A percentile compares a stretch with the other conserved stretches of the same genome.
Conservation (phyloP, 2,113 vertebrate species). For the Columba livia region DNA sequence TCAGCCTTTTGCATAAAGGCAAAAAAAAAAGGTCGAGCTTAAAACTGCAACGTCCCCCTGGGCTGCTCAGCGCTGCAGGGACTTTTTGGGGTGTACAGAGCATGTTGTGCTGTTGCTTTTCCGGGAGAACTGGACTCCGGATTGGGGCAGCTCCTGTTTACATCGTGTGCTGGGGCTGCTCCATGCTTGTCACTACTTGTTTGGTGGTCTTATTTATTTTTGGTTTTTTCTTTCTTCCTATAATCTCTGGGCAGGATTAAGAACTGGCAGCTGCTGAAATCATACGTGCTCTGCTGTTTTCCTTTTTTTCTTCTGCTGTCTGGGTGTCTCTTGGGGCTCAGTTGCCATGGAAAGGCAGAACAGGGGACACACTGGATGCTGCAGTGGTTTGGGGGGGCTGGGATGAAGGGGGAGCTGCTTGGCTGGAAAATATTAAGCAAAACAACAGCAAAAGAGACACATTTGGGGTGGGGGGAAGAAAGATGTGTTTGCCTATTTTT, state of each 20-base stretch:
- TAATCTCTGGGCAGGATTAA: conserved; percentile 27
- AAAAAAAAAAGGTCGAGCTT: background rate
- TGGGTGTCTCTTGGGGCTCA: background rate
- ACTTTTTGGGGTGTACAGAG: conserved; percentile 8
- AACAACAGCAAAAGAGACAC: background rate
- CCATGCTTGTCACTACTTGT: conserved; percentile 16
- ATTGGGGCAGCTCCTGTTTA: conserved; percentile 51
- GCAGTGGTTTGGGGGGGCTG: background rate
- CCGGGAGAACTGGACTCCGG: conserved; percentile 38
- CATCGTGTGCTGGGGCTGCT: conserved; percentile 60
- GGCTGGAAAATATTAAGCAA: conserved; percentile 18
- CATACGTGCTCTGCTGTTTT: background rate
- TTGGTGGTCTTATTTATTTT: conserved; percentile 26
- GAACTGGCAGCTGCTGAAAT: background rate
- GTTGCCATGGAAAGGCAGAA: background rate
- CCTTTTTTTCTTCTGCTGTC: background rate
- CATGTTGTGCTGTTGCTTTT: conserved; percentile 57
- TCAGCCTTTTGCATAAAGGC: background rate
- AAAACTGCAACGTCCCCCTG: conserved; percentile 8
- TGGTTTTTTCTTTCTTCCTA: background rate
- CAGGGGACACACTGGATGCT: background rate
- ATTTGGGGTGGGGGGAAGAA: background rate
- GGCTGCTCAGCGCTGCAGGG: background rate
- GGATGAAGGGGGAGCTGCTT: background rate
- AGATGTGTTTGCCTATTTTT: conserved; percentile 54